A percentile compares a stretch with the other conserved stretches of the same genome.
Evolutionary conservation across 2,888 invertebrate genomes (phyloP).

Genomic region (Meta bourneti): DNA sequence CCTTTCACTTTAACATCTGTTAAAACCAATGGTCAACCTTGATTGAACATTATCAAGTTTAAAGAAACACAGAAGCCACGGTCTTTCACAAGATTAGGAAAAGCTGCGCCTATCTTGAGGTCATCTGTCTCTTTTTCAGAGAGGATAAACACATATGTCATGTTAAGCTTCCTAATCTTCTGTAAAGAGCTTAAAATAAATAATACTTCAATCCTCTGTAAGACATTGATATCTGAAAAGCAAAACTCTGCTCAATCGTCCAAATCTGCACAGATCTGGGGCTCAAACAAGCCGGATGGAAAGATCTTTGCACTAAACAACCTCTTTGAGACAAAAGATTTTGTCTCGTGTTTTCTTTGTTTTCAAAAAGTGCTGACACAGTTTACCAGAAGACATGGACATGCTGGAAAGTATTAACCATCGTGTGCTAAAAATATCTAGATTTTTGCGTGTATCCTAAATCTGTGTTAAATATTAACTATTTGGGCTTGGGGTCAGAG

Average conservation of each 20-base stretch:
- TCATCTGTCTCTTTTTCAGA: neutral
- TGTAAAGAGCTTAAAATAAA: constrained; percentile 1
- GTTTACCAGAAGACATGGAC: neutral
- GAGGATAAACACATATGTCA: constrained; percentile 1
- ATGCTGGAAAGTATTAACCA: neutral
- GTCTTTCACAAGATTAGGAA: neutral
- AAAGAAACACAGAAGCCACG: neutral
- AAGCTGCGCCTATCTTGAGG: neutral
- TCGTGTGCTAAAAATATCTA: neutral
- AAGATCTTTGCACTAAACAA: neutral
- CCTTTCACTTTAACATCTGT: neutral
- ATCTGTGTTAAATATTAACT: neutral
- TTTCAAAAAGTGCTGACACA: neutral
- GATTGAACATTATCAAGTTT: neutral
- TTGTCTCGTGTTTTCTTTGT: neutral
- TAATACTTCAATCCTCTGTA: neutral
- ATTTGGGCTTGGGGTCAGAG: no score
- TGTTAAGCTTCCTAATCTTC: neutral
- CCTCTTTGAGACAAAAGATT: neutral
- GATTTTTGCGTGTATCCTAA: neutral
- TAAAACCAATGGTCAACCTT: neutral
- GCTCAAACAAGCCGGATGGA: neutral
- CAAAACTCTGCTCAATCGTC: neutral
- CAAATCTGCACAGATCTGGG: neutral
- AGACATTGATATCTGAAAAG: neutral